A percentile compares a stretch with the other conserved stretches of the same genome.
These are phyloP conservation scores for Noctua janthina DNA, from an alignment of 2,888 invertebrate genomes.

Conservation along the genomic window DNA sequence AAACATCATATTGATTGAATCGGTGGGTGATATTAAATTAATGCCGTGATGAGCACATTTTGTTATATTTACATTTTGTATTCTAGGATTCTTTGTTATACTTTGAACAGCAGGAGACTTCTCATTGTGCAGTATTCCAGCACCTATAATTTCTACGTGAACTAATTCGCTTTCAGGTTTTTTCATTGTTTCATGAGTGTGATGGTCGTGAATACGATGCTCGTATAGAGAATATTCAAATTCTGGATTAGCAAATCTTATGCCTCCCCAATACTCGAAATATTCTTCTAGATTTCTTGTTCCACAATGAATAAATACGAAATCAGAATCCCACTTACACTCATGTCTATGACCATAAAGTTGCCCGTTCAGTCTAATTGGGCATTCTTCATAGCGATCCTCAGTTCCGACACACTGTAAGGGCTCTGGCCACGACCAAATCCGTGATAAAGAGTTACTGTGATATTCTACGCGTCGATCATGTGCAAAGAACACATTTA, in stretches of 20 bases:
- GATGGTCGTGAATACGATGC: slow-evolving; percentile 94
- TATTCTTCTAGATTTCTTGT: slow-evolving; percentile 91
- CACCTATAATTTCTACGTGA: slow-evolving; percentile 96
- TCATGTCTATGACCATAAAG: slow-evolving; percentile 95
- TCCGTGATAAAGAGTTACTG: slow-evolving; percentile 95
- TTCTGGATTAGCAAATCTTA: slow-evolving; percentile 96
- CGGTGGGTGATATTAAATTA: slow-evolving; percentile 96
- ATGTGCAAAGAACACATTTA: slow-evolving; percentile 96
- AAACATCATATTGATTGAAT: slow-evolving; percentile 94
- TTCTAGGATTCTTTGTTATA: slow-evolving; percentile 95
- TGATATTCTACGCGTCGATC: slow-evolving; percentile 97
- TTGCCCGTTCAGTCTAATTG: slow-evolving; percentile 97
- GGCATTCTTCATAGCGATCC: slow-evolving; percentile 94
- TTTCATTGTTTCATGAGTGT: slow-evolving; percentile 93
- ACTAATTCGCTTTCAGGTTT: slow-evolving; percentile 94
- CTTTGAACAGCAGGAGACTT: slow-evolving; percentile 98
- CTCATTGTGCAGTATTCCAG: slow-evolving; percentile 98
- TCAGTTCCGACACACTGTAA: slow-evolving; percentile 95
- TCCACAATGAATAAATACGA: slow-evolving; percentile 98
- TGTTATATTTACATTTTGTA: slow-evolving; percentile 95
- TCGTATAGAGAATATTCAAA: slow-evolving; percentile 97
- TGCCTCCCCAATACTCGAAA: slow-evolving; percentile 98
- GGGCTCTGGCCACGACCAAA: slow-evolving; percentile 99
- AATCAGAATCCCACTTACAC: slow-evolving; percentile 97
- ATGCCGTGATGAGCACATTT: slow-evolving; percentile 97